Percentiles rank a stretch among this genome's conserved stretches.
Evolutionary conservation across 2,888 invertebrate genomes (phyloP).

Genomic region (Leucoptera coffeella): DNA sequence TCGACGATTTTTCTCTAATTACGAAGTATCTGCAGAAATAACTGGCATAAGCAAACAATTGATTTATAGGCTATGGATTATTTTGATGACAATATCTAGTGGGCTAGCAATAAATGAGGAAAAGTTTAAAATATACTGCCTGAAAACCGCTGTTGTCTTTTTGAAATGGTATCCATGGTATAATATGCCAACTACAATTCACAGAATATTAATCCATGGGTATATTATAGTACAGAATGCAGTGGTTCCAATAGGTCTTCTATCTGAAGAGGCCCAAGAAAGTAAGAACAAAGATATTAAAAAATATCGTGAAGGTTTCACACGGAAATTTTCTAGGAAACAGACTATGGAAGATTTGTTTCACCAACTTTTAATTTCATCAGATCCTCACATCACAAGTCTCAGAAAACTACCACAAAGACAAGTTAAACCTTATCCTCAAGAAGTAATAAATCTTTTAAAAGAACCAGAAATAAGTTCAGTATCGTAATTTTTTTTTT

Average conservation of each 20-base stretch:
- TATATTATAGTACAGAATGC: neutral
- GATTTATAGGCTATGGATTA: neutral
- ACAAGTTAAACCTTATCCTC: neutral
- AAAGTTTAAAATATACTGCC: neutral
- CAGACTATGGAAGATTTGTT: neutral
- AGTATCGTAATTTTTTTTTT: no score
- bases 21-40: slow-evolving; percentile 9
- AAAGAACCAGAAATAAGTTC: neutral
- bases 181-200: neutral
- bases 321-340: neutral
- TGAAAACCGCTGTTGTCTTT: neutral
- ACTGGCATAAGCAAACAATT: slow-evolving; percentile 9
- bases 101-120: neutral
- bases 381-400: neutral
- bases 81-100: neutral
- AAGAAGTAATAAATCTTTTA: neutral
- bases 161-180: neutral
- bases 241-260: neutral
- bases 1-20: slow-evolving; percentile 10
- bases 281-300: no score
- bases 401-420: neutral
- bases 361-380: neutral
- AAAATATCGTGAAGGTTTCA: neutral
- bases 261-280: neutral
- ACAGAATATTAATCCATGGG: no score